Base-by-base conservation (phyloP, 2,888 invertebrate species). In the Sympetrum striolatum region DNA sequence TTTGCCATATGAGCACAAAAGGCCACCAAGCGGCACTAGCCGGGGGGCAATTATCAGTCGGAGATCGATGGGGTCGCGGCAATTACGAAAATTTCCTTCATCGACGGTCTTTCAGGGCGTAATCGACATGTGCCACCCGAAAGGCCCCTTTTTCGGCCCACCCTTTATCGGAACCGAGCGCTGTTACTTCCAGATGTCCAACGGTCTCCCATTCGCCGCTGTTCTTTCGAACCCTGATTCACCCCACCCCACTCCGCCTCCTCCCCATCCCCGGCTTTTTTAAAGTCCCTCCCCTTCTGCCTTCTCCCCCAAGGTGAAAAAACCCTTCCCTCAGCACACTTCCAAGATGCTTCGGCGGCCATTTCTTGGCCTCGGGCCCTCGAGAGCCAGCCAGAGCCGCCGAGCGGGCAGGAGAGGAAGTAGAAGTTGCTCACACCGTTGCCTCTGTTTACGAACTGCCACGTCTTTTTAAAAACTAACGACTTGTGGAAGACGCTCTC, bases 401-500 rank as follows among this genome's bases (percentile, higher is more conserved):
- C 86, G 64, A 60, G 86, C 60, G 86, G 60, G 37, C 86, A 86
- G 86, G 60, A 58, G 58, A 86, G 22, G 86, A 86, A 86, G 53
- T 48, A 82, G 6, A 53, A 53, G 58, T 48, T 22, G 86, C 37
- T 14, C 86, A 37, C 58, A 81, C 58, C 31, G 86, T 60, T 60
- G 86, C 86, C 60, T 73, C 86, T 86, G 86, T 86, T 86, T 86
- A 86, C 86, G 22, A 86, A 86, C 86, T 86, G 86, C 86, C 86
- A 86, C 86, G 86, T 86, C 86, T 60, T 60, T 37, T 60, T 5
- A 60, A 60, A 60, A 86, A 35, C 25, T 14, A 73, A 73, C 2
- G 31, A 73, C 10, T 14, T 25, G 60, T 37, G 31, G 86, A 35
- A 53, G n/a, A 31, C 81, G 48, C 82, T 53, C 25, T 22, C 5